Percentiles rank a stretch among this genome's conserved stretches.
These are phyloP conservation scores for Barypeithes pellucidus DNA, from an alignment of 2,888 invertebrate species.

Conservation along the genomic window DNA sequence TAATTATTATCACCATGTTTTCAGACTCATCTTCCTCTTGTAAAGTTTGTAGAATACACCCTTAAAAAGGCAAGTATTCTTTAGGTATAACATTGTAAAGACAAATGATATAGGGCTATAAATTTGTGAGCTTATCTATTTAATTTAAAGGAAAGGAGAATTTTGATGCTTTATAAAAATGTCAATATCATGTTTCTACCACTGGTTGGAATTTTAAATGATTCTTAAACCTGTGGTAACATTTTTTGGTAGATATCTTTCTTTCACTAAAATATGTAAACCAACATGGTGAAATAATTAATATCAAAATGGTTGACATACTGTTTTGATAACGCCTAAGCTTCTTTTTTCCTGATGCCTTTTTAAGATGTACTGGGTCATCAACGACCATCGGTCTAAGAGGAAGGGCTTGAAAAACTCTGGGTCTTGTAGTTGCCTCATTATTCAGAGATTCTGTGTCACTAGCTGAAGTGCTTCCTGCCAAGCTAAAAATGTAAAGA, in stretches of 20 bases:
- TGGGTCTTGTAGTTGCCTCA: slow-evolving; percentile 55
- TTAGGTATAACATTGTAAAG: too few species aligned
- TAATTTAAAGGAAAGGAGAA: too few species aligned
- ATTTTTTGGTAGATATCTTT: too few species aligned
- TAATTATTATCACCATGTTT: slow-evolving; percentile 57
- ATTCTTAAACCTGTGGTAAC: too few species aligned
- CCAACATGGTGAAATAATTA: not conserved
- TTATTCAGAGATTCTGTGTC: slow-evolving; percentile 62
- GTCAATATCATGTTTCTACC: too few species aligned
- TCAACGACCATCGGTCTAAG: slow-evolving; percentile 55
- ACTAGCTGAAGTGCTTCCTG: slow-evolving; percentile 60
- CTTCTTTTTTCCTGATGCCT: slow-evolving; percentile 62
- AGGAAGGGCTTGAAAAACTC: slow-evolving; percentile 51
- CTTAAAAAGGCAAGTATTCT: slow-evolving; percentile 52
- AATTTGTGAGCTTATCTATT: too few species aligned
- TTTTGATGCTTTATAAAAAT: too few species aligned
- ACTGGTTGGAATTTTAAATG: too few species aligned
- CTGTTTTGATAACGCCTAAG: slow-evolving; percentile 62
- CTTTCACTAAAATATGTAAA: not conserved
- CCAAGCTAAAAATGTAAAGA: slow-evolving; percentile 58
- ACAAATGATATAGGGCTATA: too few species aligned
- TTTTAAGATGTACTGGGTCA: slow-evolving; percentile 58
- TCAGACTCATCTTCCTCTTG: slow-evolving; percentile 62
- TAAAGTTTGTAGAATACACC: slow-evolving; percentile 61
- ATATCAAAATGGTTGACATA: slow-evolving; percentile 53